phyloP scores from a whole-genome alignment of 2,797 vertebrate genomes.

The Microctenopoma stevenorrisi region DNA sequence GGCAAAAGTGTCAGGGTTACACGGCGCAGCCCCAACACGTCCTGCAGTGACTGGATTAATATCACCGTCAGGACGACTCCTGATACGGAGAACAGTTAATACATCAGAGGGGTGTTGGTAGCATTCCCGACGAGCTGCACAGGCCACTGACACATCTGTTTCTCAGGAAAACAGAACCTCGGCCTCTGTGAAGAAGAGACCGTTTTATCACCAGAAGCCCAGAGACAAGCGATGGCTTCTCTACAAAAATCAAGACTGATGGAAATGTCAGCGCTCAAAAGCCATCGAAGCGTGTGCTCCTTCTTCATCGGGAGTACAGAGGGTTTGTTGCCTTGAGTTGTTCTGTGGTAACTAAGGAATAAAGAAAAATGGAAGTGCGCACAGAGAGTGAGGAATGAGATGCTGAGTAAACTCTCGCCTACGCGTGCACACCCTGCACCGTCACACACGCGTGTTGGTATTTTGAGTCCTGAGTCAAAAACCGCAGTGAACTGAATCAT shows the following conservation, averaged over 20 bases:
- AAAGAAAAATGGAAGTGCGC: no score
- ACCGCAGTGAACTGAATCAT: no score
- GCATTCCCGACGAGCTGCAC: not conserved
- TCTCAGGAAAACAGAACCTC: not conserved
- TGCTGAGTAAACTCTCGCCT: no score
- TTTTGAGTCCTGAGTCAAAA: no score
- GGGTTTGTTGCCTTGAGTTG: no score
- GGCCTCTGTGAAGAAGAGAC: not conserved
- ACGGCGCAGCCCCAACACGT: not conserved
- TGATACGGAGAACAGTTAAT: not conserved
- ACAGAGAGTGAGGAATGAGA: no score
- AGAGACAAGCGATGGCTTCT: not conserved
- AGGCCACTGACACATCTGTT: not conserved
- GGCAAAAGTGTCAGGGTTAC: not conserved
- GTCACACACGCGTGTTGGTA: no score
- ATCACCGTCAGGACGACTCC: not conserved
- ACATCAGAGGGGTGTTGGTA: no score
- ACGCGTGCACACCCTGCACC: no score
- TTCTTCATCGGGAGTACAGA: no score
- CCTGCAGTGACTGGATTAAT: not conserved
- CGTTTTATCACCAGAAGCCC: not conserved
- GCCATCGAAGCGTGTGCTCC: conserved; percentile 1
- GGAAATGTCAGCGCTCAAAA: conserved; percentile 1
- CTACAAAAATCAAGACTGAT: not conserved
- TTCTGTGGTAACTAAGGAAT: no score